Base-by-base conservation (phyloP, 2,888 invertebrate species). In the Agonum fuliginosum region DNA sequence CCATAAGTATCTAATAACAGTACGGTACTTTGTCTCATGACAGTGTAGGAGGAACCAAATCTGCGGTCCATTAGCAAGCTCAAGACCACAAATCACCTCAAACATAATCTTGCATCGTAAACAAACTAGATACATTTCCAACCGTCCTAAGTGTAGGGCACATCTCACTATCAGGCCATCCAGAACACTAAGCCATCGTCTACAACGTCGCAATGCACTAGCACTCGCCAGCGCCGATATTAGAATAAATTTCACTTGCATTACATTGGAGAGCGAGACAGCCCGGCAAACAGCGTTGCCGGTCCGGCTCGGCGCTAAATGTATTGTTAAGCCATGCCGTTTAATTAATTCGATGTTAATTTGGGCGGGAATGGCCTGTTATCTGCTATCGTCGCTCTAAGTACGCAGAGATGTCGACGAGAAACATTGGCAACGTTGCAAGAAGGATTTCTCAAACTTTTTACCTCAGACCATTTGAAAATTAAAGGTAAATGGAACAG, bases 261-360 rank as follows among this genome's bases (percentile, higher is more conserved):
- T 72, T 72, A 72, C 30, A 62, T 62, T 62, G 24, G 27, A 54
- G 54, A 22, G 12, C 24, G 34, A 17, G 3, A 30, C 30, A 8
- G 30, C 12, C 22, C 22, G 17, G 51, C 54, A 72, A 37, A 54
- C 54, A 71, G 58, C 22, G 20, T 24, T 54, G 22, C 22, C 24
- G 20, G 24, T 12, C 54, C 27, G 54, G 20, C n/a, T 10, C n/a
- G 46, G 72, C 72, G 72, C 37, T 72, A 54, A 72, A 72, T 72
- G 72, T 51, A 72, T 72, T 72, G 72, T 72, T 72, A 54, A 62
- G 58, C 58, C 58, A 62, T 62, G 58, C 58, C 62, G 74, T 74
- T 74, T 74, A 74, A 74, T 74, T 58, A 74, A 74, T 74, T 74
- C 74, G 74, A 74, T 74, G 74, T 74, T 74, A 74, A 74, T 74